Evolutionary conservation across 2,113 vertebrate species (phyloP), one percentile per base, ranked within the genome.

Genomic region (Pelmatolapia mariae): DNA sequence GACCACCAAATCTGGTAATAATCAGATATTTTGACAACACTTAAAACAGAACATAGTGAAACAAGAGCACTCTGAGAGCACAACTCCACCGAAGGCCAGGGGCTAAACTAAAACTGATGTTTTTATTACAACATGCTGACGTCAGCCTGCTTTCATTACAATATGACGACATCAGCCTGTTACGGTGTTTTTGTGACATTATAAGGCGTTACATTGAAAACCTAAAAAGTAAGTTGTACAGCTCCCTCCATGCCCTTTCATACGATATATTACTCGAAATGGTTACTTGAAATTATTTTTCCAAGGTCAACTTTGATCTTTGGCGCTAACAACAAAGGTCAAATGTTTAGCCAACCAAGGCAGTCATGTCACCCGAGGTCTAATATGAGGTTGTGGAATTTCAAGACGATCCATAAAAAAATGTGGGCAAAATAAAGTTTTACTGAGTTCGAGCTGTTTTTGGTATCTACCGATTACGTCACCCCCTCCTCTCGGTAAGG

Each of bases 401-500:
- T 61, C 8, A 61, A 61, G 16, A 63, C 6, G 0, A 36, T 63
- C 9, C 19, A 36, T 63, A 36, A 63, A 63, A 33, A 38, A n/a
- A n/a, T n/a, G 61, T 38, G 33, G 33, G 10, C n/a, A 38, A 38
- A 66, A 66, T 66, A 38, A 5, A 66, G 19, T 38, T 38, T 66
- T 66, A 66, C 6, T 63, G 31, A 63, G 4, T 36, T 63, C 3
- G 18, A 63, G 18, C 59, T 63, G 59, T 63, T 63, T 63, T 63
- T 63, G 31, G 59, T 36, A 61, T 10, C 9, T 33, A 33, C 1
- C 5, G 38, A 40, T 40, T 40, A 11, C 38, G 11, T 11, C 8
- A 2, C 53, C 15, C 15, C 15, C 5, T 0, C 8, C 16, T 3
- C 31, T 12, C 10, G 0, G 59, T 3, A 33, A 10, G 31, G 10